phyloP scores from a whole-genome alignment of 1,140 invertebrate species.

The Leptopilina clavipes region DNA sequence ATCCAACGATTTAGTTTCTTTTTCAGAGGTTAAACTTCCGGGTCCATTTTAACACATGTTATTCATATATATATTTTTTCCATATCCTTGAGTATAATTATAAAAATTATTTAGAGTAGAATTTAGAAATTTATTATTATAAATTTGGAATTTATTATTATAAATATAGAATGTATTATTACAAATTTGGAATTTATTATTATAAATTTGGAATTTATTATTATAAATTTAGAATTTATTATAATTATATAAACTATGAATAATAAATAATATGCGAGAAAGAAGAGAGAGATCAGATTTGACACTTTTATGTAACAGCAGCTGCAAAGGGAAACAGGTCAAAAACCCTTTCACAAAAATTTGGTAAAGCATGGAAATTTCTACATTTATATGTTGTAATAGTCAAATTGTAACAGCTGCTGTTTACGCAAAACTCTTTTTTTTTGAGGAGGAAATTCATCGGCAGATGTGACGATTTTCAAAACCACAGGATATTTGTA shows the following conservation, averaged over 20 bases:
- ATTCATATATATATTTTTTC: too few relatives aligned
- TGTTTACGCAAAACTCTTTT: constrained; percentile 65
- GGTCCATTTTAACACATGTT: background rate
- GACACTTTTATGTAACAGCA: constrained; percentile 41
- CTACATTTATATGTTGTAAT: constrained; percentile 40
- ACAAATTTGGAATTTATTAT: too few relatives aligned
- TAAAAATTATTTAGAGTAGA: too few relatives aligned
- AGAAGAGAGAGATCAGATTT: too few relatives aligned
- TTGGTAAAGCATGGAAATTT: constrained; percentile 30
- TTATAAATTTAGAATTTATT: too few relatives aligned
- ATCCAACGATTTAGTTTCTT: constrained; percentile 3
- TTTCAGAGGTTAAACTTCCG: background rate
- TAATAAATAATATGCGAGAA: background rate
- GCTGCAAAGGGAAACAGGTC: constrained; percentile 63
- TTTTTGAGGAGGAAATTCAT: constrained; percentile 14
- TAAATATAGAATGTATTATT: too few relatives aligned
- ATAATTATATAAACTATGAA: too few relatives aligned
- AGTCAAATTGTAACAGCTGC: constrained; percentile 58
- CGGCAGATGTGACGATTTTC: constrained; percentile 31
- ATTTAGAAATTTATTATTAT: too few relatives aligned
- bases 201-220: too few relatives aligned
- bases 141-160: too few relatives aligned
- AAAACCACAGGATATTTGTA: constrained; percentile 18
- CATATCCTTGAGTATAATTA: background rate
- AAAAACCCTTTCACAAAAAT: constrained; percentile 53